Evolutionary conservation across 2,113 vertebrate genomes (phyloP).

Genomic region (Polypterus bichir): DNA sequence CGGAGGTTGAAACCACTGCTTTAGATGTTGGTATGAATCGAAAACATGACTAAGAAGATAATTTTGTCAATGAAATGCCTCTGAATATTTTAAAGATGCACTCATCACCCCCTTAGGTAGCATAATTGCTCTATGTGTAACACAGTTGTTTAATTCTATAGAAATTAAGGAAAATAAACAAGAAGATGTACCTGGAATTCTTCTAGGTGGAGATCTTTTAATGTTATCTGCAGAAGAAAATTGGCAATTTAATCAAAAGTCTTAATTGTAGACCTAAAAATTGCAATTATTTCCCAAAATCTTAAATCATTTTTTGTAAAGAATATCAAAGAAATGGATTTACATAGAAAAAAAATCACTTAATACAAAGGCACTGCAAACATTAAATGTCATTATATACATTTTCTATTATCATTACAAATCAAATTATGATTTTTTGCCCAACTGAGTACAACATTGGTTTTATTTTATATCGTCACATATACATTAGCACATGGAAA

Average conservation of each 20-base stretch:
- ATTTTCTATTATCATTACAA: constrained; percentile 16
- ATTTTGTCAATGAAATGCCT: not conserved
- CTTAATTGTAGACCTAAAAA: too few relatives aligned
- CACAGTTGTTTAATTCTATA: not conserved
- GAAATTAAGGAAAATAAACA: not conserved
- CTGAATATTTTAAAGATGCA: not conserved
- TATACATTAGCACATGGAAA: too few relatives aligned
- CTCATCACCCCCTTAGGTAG: not conserved
- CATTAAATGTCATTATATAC: constrained; percentile 31
- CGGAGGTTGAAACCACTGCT: not conserved
- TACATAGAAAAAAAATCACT: not conserved
- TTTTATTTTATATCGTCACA: too few relatives aligned
- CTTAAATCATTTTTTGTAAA: not conserved
- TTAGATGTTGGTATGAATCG: not conserved
- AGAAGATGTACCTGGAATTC: constrained; percentile 30
- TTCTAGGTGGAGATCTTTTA: constrained; percentile 21
- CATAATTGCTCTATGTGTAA: not conserved
- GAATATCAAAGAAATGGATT: not conserved
- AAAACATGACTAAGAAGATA: not conserved
- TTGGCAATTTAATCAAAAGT: too few relatives aligned
- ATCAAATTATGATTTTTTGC: too few relatives aligned
- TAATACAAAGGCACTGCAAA: constrained; percentile 17
- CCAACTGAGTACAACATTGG: too few relatives aligned
- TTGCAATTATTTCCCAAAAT: not conserved
- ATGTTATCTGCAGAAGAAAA: constrained; percentile 21